A percentile compares a stretch with the other conserved stretches of the same genome.
phyloP scores from a whole-genome alignment of 2,797 vertebrate species.

The Sus cebifrons region DNA sequence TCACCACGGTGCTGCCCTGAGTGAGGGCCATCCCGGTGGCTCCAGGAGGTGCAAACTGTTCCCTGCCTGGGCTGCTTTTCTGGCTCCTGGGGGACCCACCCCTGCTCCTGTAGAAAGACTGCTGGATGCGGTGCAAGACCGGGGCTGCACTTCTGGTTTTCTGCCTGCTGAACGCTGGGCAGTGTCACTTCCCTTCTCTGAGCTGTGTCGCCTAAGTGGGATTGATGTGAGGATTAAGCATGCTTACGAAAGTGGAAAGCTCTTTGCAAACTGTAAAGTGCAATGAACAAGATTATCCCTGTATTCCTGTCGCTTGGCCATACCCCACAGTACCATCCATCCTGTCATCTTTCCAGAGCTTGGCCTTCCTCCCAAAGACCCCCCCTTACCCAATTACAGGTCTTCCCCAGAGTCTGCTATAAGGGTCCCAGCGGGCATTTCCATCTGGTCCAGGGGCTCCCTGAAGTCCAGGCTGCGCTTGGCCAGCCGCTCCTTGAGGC shows the following conservation, averaged over 20 bases:
- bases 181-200: slow-evolving; percentile 31
- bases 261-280: not conserved
- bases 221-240: slow-evolving; percentile 1
- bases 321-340: not conserved
- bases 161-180: slow-evolving; percentile 56
- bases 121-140: not conserved
- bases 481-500: slow-evolving; percentile 18
- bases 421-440: slow-evolving; percentile 29
- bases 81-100: not conserved
- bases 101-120: not conserved
- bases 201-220: not conserved
- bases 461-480: not conserved
- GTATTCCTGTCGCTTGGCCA: not conserved
- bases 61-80: not conserved
- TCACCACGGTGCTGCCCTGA: slow-evolving; percentile 83
- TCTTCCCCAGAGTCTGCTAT: slow-evolving; percentile 1
- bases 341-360: not conserved
- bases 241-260: slow-evolving; percentile 24
- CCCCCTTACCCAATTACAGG: not conserved
- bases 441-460: not conserved
- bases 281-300: not conserved
- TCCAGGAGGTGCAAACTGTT: not conserved
- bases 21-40: not conserved
- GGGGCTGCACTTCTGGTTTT: not conserved
- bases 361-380: slow-evolving; percentile 60